A percentile compares a stretch with the other conserved stretches of the same genome.
Conservation (phyloP, 2,113 vertebrate species). For the Pedionomus torquatus region DNA sequence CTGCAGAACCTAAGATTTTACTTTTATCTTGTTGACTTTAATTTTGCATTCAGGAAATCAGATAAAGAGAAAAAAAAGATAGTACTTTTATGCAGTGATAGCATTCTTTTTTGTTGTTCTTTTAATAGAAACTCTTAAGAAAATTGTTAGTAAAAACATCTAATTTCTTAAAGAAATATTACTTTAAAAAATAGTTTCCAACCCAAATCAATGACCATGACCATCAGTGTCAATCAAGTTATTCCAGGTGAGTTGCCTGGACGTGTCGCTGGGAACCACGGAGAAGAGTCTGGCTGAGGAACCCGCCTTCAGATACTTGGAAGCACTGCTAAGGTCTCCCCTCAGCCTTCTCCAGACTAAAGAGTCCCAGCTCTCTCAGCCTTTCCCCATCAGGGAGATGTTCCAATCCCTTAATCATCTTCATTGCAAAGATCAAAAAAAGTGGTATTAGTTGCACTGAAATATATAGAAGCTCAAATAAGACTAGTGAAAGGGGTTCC, state of each 20-base stretch:
- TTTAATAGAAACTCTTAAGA: not conserved
- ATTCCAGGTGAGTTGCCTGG: not conserved
- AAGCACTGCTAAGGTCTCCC: too few species aligned
- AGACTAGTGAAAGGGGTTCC: not conserved
- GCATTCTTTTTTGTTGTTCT: not conserved
- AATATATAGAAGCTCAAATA: not conserved
- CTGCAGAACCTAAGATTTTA: not conserved
- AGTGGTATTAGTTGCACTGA: accelerated
- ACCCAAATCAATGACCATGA: not conserved
- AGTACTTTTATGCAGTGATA: not conserved
- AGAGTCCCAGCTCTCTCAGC: too few species aligned
- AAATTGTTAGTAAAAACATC: not conserved
- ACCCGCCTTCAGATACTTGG: too few species aligned
- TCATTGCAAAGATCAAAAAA: not conserved
- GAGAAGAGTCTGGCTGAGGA: too few species aligned
- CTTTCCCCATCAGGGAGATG: too few species aligned
- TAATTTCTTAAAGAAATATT: not conserved
- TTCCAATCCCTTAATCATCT: too few species aligned
- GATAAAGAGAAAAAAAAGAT: not conserved
- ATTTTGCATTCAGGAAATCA: not conserved
- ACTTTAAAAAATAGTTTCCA: not conserved
- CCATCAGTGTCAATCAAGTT: not conserved
- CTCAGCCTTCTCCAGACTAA: too few species aligned
- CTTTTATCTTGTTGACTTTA: not conserved
- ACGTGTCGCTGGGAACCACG: not conserved